A percentile compares a stretch with the other conserved stretches of the same genome.
Conservation (phyloP, 1,140 invertebrate genomes). For the Cydia fagiglandana region DNA sequence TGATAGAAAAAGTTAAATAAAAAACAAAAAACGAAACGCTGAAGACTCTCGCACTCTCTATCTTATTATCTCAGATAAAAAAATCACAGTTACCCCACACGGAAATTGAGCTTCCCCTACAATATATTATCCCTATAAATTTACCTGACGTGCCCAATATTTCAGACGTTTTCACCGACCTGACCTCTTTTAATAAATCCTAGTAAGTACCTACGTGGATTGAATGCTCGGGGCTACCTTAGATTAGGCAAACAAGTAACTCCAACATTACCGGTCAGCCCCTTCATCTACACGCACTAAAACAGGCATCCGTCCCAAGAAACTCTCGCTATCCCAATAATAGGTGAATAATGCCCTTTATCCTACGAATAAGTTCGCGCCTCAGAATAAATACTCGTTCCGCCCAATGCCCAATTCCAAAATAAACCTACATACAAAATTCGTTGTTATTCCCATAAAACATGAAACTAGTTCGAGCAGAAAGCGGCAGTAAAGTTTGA, state of each 20-base stretch:
- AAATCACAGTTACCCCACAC: conserved; percentile 64
- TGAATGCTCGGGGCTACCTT: conserved; percentile 39
- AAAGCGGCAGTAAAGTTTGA: conserved; percentile 18
- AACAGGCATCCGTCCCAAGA: conserved; percentile 14
- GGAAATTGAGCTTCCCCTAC: conserved; percentile 62
- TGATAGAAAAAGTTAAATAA: not conserved
- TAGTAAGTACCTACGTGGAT: conserved; percentile 48
- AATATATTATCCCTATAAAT: conserved; percentile 78
- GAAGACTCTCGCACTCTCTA: not conserved
- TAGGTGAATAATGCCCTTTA: conserved; percentile 28
- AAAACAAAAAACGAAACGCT: not conserved
- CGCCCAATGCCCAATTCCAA: too few relatives aligned
- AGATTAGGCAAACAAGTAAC: conserved; percentile 34
- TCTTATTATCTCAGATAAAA: conserved; percentile 52
- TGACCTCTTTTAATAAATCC: conserved; percentile 74
- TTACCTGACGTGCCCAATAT: conserved; percentile 73
- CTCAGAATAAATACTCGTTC: conserved; percentile 4
- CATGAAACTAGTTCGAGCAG: conserved; percentile 13
- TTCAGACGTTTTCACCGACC: conserved; percentile 72
- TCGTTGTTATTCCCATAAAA: conserved; percentile 16
- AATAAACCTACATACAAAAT: not conserved
- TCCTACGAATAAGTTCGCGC: conserved; percentile 22
- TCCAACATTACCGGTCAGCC: conserved; percentile 25
- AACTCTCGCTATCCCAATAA: conserved; percentile 9
- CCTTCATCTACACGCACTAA: conserved; percentile 12